Percentiles rank a stretch among this genome's conserved stretches.
These are phyloP conservation scores for Steatocranus sp. DNA, from an alignment of 2,797 vertebrate genomes.

Conservation along the genomic window DNA sequence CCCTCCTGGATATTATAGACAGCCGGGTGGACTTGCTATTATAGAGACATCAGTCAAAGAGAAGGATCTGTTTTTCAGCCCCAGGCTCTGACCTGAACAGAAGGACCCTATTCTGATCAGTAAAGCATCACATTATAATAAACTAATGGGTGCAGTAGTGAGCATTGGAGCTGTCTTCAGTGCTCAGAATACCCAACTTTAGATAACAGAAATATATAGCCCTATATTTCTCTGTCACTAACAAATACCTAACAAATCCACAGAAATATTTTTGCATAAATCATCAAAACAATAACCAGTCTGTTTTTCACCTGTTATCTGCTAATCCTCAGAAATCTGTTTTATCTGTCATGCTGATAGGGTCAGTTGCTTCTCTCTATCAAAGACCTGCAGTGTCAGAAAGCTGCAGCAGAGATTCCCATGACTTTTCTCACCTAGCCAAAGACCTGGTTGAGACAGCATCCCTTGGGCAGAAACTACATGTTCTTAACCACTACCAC, in stretches of 20 bases:
- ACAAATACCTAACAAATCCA: neutral
- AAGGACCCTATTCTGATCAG: neutral
- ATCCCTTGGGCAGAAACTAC: neutral
- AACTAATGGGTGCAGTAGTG: conserved; percentile 9
- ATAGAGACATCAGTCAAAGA: conserved; percentile 30
- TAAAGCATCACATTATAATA: conserved; percentile 7
- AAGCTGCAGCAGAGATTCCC: conserved; percentile 12
- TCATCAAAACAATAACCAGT: conserved; percentile 1
- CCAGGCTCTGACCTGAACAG: neutral
- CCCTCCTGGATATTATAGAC: conserved; percentile 5
- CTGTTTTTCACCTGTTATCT: neutral
- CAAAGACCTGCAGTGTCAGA: conserved; percentile 7
- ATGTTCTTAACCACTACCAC: neutral
- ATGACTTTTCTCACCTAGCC: conserved; percentile 1
- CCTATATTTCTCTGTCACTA: neutral
- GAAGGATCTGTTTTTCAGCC: neutral
- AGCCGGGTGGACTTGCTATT: conserved; percentile 21
- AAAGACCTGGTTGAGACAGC: neutral
- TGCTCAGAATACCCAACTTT: neutral
- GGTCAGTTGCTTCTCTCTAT: neutral
- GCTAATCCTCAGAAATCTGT: neutral
- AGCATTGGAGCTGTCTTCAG: neutral
- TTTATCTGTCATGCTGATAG: neutral
- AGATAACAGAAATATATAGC: neutral
- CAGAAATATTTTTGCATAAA: neutral